Conservation (phyloP, 1,140 invertebrate genomes). For the Apis florea region DNA sequence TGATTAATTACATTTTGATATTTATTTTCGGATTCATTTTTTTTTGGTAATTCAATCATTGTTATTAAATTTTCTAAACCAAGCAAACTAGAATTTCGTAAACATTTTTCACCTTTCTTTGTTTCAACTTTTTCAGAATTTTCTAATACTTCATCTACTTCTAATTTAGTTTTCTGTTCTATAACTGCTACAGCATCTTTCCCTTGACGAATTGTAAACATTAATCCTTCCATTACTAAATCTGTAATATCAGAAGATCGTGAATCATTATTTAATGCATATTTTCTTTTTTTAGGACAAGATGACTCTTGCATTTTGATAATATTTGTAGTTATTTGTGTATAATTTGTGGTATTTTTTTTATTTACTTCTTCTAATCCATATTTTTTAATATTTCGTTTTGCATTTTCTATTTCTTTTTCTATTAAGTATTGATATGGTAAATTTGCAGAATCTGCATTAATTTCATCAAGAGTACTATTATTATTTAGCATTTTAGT, state of each 20-base stretch:
- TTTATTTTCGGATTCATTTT: constrained; percentile 23
- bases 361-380: neutral
- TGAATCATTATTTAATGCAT: constrained; percentile 40
- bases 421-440: constrained; percentile 76
- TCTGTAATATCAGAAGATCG: constrained; percentile 77
- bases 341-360: neutral
- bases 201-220: constrained; percentile 77
- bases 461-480: constrained; percentile 35
- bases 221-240: constrained; percentile 77
- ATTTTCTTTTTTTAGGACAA: constrained; percentile 20
- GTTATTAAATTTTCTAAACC: constrained; percentile 76
- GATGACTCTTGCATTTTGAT: neutral
- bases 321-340: neutral
- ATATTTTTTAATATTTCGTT: constrained; percentile 1
- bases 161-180: constrained; percentile 76
- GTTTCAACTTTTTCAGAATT: constrained; percentile 78
- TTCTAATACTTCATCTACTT: constrained; percentile 77
- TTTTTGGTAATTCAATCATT: constrained; percentile 69
- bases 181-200: constrained; percentile 74
- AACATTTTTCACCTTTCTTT: constrained; percentile 73
- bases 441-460: constrained; percentile 67
- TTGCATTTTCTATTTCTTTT: constrained; percentile 69
- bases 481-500: constrained; percentile 35
- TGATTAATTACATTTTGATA: neutral
- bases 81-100: constrained; percentile 76